These are phyloP conservation scores for Macrosiphum euphorbiae DNA, from an alignment of 2,888 invertebrate genomes.

Conservation along the genomic window DNA sequence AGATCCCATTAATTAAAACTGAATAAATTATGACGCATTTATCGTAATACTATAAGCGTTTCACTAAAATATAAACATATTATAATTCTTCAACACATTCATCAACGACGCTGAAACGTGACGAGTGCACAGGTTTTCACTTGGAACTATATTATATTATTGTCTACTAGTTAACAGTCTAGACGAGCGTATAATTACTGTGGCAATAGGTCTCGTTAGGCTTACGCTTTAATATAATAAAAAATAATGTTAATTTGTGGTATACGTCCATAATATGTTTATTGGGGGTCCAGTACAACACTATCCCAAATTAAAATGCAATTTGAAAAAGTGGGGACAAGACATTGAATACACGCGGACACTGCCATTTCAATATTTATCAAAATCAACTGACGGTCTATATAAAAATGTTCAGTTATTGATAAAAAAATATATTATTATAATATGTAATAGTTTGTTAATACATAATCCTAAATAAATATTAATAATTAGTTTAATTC, in stretches of 20 bases:
- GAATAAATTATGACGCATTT: background rate
- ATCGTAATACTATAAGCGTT: background rate
- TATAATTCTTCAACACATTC: background rate
- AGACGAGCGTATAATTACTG: background rate
- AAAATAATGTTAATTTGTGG: background rate
- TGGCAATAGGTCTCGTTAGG: background rate
- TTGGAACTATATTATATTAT: background rate
- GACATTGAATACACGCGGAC: too few species aligned
- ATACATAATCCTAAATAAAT: too few species aligned
- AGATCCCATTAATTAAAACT: background rate
- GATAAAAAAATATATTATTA: too few species aligned
- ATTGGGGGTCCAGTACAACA: too few species aligned
- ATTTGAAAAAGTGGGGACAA: too few species aligned
- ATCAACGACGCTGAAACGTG: background rate
- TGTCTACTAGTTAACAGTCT: background rate
- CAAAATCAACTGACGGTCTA: too few species aligned
- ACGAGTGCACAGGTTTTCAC: slow-evolving; percentile 9
- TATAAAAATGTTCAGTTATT: too few species aligned
- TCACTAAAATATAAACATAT: background rate
- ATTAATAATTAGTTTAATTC: too few species aligned
- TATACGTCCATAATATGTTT: too few species aligned
- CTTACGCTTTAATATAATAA: background rate
- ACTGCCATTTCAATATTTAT: too few species aligned
- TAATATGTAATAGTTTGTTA: too few species aligned
- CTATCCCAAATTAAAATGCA: too few species aligned